Evolutionary conservation across 1,140 invertebrate species (phyloP), one percentile per base, ranked within the genome.

Genomic region (Penaeus chinensis): DNA sequence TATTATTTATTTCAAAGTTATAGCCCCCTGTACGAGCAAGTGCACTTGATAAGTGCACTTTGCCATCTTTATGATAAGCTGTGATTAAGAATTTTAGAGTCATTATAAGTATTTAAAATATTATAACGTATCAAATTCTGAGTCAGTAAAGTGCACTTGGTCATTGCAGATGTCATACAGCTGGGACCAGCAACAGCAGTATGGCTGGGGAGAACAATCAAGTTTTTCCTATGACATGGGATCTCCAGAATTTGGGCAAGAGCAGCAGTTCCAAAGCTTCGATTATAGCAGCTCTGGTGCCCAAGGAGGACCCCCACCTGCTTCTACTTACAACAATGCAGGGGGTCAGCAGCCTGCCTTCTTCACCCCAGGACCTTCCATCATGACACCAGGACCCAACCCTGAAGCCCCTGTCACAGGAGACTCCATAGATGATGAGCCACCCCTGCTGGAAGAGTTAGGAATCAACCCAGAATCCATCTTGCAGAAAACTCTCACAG

Each of bases 391-490:
- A 22, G 87, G 87, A 22, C 81, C 66, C 19, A 85, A 65, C 63
- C 62, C 71, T 54, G 80, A 82, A 42, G 54, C 79, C 61, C 78
- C 84, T 7, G 62, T 74, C 2, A 7, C 66, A 27, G 88, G 85
- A 20, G 71, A 69, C 47, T 89, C 82, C 90, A 65, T 91, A 79
- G 92, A 92, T 87, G 95, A 97, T 91, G 96, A 97, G 91, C 96
- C 96, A n/a, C 96, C 96, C 13, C 91, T 97, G 7, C 91, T 97
- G 27, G 96, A 97, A 93, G 97, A 99, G 92, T 92, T 99, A 10
- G 98, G 98, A 89, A 98, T 99, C 82, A 98, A 98, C 92, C 97
- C 97, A 74, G 96, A 97, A 91, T 95, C 97, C 91, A 99, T 99
- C 91, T 91, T 96, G 69, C 96, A 97, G 91, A 98, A 99, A 94